phyloP scores from a whole-genome alignment of 2,888 invertebrate species.

The Nesidiocoris tenuis region DNA sequence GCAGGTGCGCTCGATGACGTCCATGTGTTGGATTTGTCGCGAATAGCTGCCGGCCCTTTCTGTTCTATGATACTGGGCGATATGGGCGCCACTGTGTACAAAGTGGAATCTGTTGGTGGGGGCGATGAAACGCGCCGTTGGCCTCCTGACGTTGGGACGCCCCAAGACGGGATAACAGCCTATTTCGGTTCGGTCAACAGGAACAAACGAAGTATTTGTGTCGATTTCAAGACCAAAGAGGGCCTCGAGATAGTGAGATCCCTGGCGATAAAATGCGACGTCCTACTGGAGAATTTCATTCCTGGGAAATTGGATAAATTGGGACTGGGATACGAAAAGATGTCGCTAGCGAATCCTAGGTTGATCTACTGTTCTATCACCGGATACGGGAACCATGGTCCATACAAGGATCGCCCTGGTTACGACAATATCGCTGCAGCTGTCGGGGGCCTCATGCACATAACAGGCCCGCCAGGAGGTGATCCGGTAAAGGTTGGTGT shows the following conservation, averaged over 20 bases:
- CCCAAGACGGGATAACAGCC: constrained; percentile 63
- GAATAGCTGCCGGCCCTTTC: constrained; percentile 91
- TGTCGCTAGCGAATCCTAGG: constrained; percentile 69
- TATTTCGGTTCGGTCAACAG: constrained; percentile 89
- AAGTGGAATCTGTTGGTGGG: constrained; percentile 79
- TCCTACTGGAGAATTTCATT: constrained; percentile 89
- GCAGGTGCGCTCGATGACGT: constrained; percentile 61
- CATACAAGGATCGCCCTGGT: constrained; percentile 83
- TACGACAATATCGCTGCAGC: constrained; percentile 96
- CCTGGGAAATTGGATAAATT: constrained; percentile 81
- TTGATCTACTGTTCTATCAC: constrained; percentile 92
- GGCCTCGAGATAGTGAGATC: constrained; percentile 68
- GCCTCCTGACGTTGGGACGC: constrained; percentile 78
- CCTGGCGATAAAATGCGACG: constrained; percentile 75
- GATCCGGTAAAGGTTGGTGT: constrained; percentile 90
- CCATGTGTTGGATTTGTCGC: constrained; percentile 74
- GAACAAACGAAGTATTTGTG: constrained; percentile 89
- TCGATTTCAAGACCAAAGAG: constrained; percentile 73
- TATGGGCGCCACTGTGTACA: constrained; percentile 88
- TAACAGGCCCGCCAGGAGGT: constrained; percentile 82
- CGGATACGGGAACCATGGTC: constrained; percentile 86
- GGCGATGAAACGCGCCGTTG: constrained; percentile 90
- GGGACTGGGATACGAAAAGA: constrained; percentile 75
- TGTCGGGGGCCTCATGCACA: constrained; percentile 82
- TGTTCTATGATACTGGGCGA: constrained; percentile 93